Base-by-base conservation (phyloP, 1,140 invertebrate species). In the Homarus americanus region DNA sequence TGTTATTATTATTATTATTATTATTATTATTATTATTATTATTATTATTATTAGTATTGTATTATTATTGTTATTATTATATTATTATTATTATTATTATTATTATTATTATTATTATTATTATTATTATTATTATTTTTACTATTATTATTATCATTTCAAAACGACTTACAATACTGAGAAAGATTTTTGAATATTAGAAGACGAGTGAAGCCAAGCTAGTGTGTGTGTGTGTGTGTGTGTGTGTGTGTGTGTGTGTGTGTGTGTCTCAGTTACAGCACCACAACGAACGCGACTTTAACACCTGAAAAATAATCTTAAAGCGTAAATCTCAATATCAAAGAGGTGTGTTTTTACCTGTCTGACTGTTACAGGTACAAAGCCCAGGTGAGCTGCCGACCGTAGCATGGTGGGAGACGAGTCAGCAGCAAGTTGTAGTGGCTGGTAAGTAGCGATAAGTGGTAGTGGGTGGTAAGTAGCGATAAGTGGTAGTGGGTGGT, bases 1-100 rank as follows among this genome's bases (percentile, higher is more conserved):
- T 75, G 41, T 38, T 75, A 75, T 38, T 75, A 75, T 20, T 75
- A 75, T 38, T 75, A 75, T 38, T 75, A 75, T 38, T 75, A 75
- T 38, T 75, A 75, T 20, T 12, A 75, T 38, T 38, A 38, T 38
- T 75, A 75, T 38, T 75, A 38, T 9, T 24, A 75, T 36, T 32
- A 75, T 36, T 32, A 75, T 36, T 32, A 75, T 32, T n/a, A n/a
- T n/a, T n/a, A n/a, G n/a, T n/a, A n/a, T n/a, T n/a, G n/a, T n/a
- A n/a, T n/a, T n/a, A n/a, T n/a, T 38, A 34, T 75, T 36, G 32
- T 75, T 36, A 10, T 75, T 36, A 32, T 75, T 36, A 32, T 75
- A 75, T 36, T 75, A 75, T 36, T 75, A 75, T 36, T 34, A 75
- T 24, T 75, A 75, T 36, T 75, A 75, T 36, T 75, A 75, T 36